phyloP scores from a whole-genome alignment of 2,113 vertebrate species.

The Dicentrarchus labrax region DNA sequence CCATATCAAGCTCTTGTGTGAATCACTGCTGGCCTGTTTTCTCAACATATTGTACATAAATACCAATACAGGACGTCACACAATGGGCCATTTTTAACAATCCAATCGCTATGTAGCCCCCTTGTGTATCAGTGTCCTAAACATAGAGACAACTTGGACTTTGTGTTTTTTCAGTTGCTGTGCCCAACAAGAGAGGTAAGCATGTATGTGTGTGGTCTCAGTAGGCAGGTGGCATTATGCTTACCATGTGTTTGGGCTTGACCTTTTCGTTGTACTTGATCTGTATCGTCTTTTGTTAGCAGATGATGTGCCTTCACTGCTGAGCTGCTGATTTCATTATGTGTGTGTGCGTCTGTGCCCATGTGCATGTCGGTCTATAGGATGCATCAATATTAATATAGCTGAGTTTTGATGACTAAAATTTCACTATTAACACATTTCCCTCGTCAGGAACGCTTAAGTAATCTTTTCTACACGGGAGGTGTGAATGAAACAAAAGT shows the following conservation, averaged over 20 bases:
- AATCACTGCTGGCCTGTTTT: conserved; percentile 22
- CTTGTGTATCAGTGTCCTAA: conserved; percentile 30
- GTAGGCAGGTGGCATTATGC: conserved; percentile 29
- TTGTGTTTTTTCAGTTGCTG: conserved; percentile 84
- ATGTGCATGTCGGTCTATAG: conserved; percentile 14
- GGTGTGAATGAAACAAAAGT: neutral
- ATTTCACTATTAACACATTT: neutral
- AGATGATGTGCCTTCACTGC: conserved; percentile 37
- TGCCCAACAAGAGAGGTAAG: conserved; percentile 83
- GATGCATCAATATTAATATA: conserved; percentile 4
- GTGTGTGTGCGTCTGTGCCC: conserved; percentile 7
- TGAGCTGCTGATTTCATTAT: conserved; percentile 26
- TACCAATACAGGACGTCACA: neutral
- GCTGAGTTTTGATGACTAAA: neutral
- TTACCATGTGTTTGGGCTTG: conserved; percentile 50
- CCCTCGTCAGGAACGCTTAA: neutral
- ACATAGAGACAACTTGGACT: conserved; percentile 67
- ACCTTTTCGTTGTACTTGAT: conserved; percentile 25
- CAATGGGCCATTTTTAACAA: neutral
- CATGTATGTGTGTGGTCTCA: conserved; percentile 45
- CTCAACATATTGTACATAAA: conserved; percentile 9
- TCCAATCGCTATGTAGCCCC: neutral
- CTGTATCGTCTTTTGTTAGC: conserved; percentile 32
- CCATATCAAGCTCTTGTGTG: conserved; percentile 15
- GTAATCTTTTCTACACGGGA: neutral